phyloP scores from a whole-genome alignment of 2,113 vertebrate species.

The Bubo bubo region DNA sequence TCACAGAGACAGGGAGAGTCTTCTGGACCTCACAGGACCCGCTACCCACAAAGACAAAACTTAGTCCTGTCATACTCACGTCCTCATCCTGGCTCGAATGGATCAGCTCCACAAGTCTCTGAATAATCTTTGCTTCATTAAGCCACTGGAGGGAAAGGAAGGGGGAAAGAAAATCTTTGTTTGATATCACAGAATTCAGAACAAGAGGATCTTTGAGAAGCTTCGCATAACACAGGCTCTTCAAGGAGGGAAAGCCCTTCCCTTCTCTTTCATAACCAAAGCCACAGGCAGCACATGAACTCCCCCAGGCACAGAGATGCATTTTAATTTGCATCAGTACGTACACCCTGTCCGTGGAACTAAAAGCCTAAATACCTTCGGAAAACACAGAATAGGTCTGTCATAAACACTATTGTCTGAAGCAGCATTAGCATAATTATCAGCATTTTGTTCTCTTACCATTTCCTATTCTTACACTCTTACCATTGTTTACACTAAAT shows the following conservation, averaged over 20 bases:
- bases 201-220: background rate
- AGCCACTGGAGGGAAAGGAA: slow-evolving; percentile 85
- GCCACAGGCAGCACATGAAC: background rate
- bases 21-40: background rate
- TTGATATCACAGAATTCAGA: background rate
- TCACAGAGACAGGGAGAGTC: rapidly evolving
- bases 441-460: background rate
- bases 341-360: background rate
- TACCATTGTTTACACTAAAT: background rate
- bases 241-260: background rate
- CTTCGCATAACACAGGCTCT: background rate
- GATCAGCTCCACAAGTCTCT: slow-evolving; percentile 91
- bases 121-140: slow-evolving; percentile 88
- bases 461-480: background rate
- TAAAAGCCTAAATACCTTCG: background rate
- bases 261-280: background rate
- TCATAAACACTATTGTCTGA: background rate
- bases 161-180: background rate
- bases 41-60: background rate
- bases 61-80: slow-evolving; percentile 72
- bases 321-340: background rate
- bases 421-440: rapidly evolving
- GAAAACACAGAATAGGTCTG: rapidly evolving
- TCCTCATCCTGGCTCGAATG: slow-evolving; percentile 90
- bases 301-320: background rate